Conservation (phyloP, 2,797 vertebrate species). For the Scyliorhinus canicula region DNA sequence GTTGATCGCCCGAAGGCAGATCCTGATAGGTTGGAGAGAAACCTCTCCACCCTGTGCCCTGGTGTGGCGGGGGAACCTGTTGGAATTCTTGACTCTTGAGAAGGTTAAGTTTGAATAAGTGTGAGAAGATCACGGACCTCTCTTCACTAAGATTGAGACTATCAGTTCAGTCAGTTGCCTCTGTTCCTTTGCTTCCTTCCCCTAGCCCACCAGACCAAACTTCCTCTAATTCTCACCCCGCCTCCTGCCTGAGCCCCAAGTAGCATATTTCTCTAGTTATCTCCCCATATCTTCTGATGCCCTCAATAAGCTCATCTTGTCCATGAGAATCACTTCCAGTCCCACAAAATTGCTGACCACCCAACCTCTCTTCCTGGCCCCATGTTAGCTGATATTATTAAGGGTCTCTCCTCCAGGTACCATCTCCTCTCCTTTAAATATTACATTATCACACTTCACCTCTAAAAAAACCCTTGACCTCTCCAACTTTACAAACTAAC, state of each 20-base stretch:
- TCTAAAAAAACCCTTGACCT: background rate
- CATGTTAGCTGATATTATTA: background rate
- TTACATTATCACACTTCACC: background rate
- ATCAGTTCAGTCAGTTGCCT: background rate
- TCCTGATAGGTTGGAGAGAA: no score
- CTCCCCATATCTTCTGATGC: background rate
- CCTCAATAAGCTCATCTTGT: background rate
- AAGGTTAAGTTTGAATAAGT: no score
- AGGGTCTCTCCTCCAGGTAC: background rate
- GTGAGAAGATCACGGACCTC: background rate
- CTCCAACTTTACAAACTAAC: background rate
- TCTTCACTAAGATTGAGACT: background rate
- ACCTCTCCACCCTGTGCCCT: no score
- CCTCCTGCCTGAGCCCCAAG: background rate
- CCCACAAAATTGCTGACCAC: no score
- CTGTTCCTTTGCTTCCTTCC: no score
- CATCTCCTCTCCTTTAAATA: background rate
- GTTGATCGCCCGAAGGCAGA: no score
- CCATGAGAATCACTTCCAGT: background rate
- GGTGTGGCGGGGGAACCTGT: no score
- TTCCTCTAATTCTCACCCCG: no score
- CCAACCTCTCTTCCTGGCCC: background rate
- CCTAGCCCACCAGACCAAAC: no score
- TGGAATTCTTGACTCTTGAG: no score
- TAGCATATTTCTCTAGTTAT: background rate